phyloP scores from a whole-genome alignment of 2,797 vertebrate genomes.

The Capromys pilorides region DNA sequence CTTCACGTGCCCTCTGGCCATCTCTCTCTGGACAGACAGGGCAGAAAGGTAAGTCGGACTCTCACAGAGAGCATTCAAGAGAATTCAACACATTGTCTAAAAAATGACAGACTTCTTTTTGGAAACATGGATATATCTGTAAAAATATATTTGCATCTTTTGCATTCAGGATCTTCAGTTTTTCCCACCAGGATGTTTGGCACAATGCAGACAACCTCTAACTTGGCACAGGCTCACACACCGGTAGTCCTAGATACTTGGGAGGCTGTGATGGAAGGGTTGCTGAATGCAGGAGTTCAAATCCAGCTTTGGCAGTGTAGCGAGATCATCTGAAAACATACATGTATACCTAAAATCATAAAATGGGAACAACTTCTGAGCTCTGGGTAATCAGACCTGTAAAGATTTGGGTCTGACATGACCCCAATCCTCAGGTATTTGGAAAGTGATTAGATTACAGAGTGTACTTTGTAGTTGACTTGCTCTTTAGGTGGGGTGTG shows the following conservation, averaged over 20 bases:
- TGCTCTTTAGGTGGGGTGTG: not conserved
- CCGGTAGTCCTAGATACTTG: not conserved
- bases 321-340: not conserved
- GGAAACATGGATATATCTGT: not conserved
- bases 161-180: too few relatives aligned
- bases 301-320: not conserved
- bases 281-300: not conserved
- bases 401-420: not conserved
- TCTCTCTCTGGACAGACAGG: not conserved
- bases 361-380: not conserved
- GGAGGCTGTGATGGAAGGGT: not conserved
- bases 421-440: not conserved
- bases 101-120: not conserved
- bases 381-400: not conserved
- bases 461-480: not conserved
- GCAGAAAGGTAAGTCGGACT: not conserved
- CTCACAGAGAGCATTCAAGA: not conserved
- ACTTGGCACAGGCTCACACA: not conserved
- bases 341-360: not conserved
- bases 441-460: not conserved
- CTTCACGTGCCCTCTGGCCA: not conserved
- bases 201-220: not conserved
- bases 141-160: not conserved
- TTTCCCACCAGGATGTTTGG: not conserved
- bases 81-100: too few relatives aligned